phyloP scores from a whole-genome alignment of 2,113 vertebrate species.

The Cryptotis parvus region DNA sequence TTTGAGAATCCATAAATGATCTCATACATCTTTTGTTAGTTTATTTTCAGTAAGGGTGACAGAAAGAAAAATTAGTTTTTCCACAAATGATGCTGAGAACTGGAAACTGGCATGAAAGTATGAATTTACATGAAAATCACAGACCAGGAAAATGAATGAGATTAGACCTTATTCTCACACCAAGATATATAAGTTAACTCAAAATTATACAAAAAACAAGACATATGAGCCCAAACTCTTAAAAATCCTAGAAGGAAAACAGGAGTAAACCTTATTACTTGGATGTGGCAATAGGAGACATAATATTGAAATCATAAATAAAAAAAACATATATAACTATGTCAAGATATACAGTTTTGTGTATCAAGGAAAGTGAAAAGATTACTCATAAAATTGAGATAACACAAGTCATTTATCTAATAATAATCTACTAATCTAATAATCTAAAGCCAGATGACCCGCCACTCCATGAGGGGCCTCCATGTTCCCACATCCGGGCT shows the following conservation, averaged over 20 bases:
- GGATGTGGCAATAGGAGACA: background rate
- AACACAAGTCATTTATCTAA: background rate
- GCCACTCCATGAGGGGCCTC: no score
- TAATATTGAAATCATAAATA: background rate
- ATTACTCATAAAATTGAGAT: background rate
- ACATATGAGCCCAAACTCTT: no score
- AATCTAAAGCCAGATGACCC: no score
- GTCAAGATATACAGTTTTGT: background rate
- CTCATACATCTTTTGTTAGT: background rate
- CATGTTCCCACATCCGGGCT: no score
- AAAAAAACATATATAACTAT: background rate
- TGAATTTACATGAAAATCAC: background rate
- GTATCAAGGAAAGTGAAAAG: background rate
- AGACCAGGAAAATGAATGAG: background rate
- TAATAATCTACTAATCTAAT: no score
- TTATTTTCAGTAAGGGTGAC: background rate
- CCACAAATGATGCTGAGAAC: conserved; percentile 1
- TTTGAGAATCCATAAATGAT: background rate
- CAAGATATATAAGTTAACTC: background rate
- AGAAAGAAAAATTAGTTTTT: background rate
- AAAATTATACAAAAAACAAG: background rate
- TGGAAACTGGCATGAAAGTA: no score
- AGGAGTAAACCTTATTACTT: background rate
- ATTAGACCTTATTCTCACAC: background rate
- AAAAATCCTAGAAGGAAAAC: background rate